Base-by-base conservation (phyloP, 2,888 invertebrate species). In the Matsumyia berberina region DNA sequence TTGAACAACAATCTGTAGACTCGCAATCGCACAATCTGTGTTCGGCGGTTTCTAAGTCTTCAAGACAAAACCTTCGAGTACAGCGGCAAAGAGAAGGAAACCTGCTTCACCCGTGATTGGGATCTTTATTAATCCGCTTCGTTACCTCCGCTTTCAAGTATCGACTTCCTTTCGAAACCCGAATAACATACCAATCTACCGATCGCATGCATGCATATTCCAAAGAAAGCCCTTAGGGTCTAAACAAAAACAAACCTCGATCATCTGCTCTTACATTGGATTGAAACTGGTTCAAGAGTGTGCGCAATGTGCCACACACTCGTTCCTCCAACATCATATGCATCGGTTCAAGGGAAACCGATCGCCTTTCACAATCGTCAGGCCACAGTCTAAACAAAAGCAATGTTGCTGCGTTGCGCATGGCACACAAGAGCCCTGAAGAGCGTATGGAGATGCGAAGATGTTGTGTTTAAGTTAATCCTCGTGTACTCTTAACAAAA, bases 211-310 rank as follows among this genome's bases (percentile, higher is more conserved):
- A 64, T 55, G 44, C 46, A 31, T n/a, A 35, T 17, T 44, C 24
- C n/a, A 37, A 39, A 33, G 58, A 17, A 5, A 60, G 12, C 67
- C 60, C 60, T 53, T 35, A 67, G 62, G 62, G 62, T 35, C 42
- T 66, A 19, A 42, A 81, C 62, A 76, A 57, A 81, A 64, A 70
- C 70, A 77, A 78, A 64, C 77, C 70, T 31, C 55, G 81, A 82
- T 82, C 81, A 82, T 77, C 81, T 82, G 81, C 81, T 82, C 58
- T 70, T 51, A n/a, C 39, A 33, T 9, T n/a, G 19, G 15, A 60
- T 12, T 39, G 24, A 57, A 79, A 70, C 70, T 70, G 35, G 77
- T 81, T 81, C 17, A 3, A 57, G 39, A 33, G 9, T 31, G 53
- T 42, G 44, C 17, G 15, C 37, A n/a, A n/a, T n/a, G n/a, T n/a